Conservation (phyloP, 2,888 invertebrate species). For the Chorisops tibialis region DNA sequence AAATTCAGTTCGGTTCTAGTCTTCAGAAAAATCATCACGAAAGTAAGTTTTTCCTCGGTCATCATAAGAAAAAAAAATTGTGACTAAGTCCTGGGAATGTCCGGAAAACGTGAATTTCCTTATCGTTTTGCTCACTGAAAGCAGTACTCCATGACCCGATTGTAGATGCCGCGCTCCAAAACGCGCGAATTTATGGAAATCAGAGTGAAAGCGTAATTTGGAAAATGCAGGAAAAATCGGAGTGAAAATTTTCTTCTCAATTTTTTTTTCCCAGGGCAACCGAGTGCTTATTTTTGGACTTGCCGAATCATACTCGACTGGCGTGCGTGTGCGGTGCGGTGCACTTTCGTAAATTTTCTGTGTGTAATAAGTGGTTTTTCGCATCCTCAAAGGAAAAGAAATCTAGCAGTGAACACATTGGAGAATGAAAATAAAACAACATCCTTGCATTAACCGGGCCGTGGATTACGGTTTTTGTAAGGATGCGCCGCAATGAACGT, state of each 20-base stretch:
- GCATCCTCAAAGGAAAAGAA: not conserved
- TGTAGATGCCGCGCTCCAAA: no score
- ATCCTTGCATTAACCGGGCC: constrained; percentile 31
- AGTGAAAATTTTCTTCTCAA: constrained; percentile 12
- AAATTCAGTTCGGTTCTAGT: constrained; percentile 40
- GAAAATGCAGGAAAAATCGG: constrained; percentile 2
- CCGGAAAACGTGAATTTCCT: constrained; percentile 1
- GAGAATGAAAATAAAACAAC: constrained; percentile 29
- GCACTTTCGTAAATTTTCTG: no score
- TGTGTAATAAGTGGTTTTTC: no score
- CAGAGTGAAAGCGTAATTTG: no score
- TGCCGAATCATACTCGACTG: not conserved
- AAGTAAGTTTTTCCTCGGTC: constrained; percentile 41
- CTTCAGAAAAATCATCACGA: constrained; percentile 52
- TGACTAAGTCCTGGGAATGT: constrained; percentile 1
- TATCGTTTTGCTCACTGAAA: no score
- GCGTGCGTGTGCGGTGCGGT: no score
- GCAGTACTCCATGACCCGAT: no score
- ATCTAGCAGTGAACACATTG: constrained; percentile 24
- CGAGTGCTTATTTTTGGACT: constrained; percentile 25
- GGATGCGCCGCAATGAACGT: constrained; percentile 8
- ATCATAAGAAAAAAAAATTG: not conserved
- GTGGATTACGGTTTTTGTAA: constrained; percentile 31
- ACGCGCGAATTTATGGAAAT: no score
- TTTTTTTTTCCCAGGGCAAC: constrained; percentile 21